Percentiles rank a stretch among this genome's conserved stretches.
Evolutionary conservation across 2,797 vertebrate species (phyloP).

Genomic region (Pachyuromys duprasi): DNA sequence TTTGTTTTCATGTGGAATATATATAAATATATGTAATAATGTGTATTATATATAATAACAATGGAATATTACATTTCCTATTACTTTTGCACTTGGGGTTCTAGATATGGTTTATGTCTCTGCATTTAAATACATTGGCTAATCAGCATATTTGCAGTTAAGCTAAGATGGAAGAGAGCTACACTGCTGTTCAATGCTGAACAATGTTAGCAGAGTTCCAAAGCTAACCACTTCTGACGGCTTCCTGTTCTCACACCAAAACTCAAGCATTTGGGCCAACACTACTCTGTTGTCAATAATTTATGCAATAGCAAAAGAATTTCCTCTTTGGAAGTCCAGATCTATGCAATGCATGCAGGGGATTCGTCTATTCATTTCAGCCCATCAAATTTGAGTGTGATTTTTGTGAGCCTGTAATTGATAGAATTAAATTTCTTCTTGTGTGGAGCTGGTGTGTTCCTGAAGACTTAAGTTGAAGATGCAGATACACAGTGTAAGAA

Average conservation of each 20-base stretch:
- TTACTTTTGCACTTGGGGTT: background rate
- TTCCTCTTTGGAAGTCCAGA: background rate
- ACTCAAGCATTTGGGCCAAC: background rate
- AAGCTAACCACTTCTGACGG: background rate
- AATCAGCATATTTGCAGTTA: background rate
- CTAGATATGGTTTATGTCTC: conserved; percentile 30
- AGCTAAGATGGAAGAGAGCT: background rate
- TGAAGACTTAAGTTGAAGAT: background rate
- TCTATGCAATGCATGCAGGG: background rate
- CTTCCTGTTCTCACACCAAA: background rate
- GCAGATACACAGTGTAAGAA: background rate
- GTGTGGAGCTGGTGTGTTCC: background rate
- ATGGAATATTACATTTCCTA: conserved; percentile 30
- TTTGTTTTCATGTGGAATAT: background rate
- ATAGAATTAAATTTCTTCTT: background rate
- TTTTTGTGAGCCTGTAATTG: background rate
- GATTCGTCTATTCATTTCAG: background rate
- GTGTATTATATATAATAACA: background rate
- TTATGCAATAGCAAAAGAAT: background rate
- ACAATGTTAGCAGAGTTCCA: background rate
- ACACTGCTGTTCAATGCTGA: background rate
- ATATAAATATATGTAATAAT: background rate
- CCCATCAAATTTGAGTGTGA: background rate
- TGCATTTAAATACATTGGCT: conserved; percentile 4
- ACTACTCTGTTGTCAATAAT: background rate